Base-by-base conservation (phyloP, 2,797 vertebrate genomes). In the Remorina albescens region DNA sequence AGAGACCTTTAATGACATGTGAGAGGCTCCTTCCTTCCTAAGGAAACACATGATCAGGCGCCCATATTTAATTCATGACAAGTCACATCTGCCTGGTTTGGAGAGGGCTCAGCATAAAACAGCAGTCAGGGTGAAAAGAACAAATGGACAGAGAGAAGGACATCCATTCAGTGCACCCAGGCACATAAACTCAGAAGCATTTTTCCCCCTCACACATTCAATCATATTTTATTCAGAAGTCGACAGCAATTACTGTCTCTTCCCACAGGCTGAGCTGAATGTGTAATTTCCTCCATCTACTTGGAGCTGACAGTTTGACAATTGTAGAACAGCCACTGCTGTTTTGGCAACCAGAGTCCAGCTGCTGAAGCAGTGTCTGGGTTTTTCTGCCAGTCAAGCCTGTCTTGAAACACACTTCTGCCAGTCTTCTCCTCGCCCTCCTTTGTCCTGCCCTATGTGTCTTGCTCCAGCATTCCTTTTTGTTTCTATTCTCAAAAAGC, bases 1-100 rank as follows among this genome's bases (percentile, higher is more conserved):
- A 80, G 86, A 92, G 83, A 82, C 68, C 78, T 81, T 88, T 80
- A 90, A 93, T 88, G 92, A 91, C 93, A 94, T 91, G 92, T 94
- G 93, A 94, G 84, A 80, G 83, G 63, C 79, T 87, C 67, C 90
- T 92, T 93, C 89, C 84, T 84, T 89, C 86, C 86, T 66, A 90
- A 85, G 80, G 84, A 93, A 95, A 88, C 81, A 90, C 86, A 88
- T 74, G 71, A 94, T 92, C 88, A 81, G 80, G 74, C 67, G 67
- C 67, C 83, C 81, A 95, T 95, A 93, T 95, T 94, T 94, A 94
- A 95, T 95, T 95, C 93, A 94, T 92, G 90, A 94, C 76, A 75
- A 87, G 86, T 92, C 89, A 92, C 91, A 92, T 89, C 88, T 94
- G 93, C 91, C 84, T 66, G 73, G 80, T 69, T 70, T 84, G 80